Percentiles rank a stretch among this genome's conserved stretches.
phyloP scores from a whole-genome alignment of 2,888 invertebrate species.

The Callyntrura guangdongensis region DNA sequence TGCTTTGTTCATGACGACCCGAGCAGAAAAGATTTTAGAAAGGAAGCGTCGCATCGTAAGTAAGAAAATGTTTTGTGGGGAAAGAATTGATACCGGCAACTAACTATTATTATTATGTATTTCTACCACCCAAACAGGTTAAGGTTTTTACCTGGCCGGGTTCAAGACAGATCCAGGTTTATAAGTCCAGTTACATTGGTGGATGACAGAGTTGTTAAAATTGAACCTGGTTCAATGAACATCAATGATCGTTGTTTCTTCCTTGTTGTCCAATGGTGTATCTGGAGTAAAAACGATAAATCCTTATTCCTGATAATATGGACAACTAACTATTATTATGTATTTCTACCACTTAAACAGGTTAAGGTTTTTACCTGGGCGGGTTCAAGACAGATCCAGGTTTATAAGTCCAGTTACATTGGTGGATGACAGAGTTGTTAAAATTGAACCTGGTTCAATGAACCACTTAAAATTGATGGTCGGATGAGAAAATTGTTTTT shows the following conservation, averaged over 20 bases:
- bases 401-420: neutral
- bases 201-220: neutral
- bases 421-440: neutral
- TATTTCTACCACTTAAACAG: too few relatives aligned
- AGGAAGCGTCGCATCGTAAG: neutral
- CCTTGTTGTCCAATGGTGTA: too few relatives aligned
- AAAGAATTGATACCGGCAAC: neutral
- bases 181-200: neutral
- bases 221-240: neutral
- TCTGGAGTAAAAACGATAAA: too few relatives aligned
- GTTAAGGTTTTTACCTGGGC: too few relatives aligned
- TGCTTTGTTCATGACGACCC: neutral
- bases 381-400: neutral
- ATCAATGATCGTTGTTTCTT: too few relatives aligned
- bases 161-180: neutral
- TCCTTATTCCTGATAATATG: too few relatives aligned
- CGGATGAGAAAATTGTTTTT: neutral
- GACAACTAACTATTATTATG: too few relatives aligned
- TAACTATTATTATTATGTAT: neutral
- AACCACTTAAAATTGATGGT: neutral
- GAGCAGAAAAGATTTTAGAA: neutral
- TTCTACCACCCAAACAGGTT: neutral
- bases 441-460: neutral
- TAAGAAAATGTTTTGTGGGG: neutral
- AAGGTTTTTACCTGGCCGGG: neutral